These are phyloP conservation scores for Erythrolamprus reginae DNA, from an alignment of 2,113 vertebrate genomes.

Conservation along the genomic window DNA sequence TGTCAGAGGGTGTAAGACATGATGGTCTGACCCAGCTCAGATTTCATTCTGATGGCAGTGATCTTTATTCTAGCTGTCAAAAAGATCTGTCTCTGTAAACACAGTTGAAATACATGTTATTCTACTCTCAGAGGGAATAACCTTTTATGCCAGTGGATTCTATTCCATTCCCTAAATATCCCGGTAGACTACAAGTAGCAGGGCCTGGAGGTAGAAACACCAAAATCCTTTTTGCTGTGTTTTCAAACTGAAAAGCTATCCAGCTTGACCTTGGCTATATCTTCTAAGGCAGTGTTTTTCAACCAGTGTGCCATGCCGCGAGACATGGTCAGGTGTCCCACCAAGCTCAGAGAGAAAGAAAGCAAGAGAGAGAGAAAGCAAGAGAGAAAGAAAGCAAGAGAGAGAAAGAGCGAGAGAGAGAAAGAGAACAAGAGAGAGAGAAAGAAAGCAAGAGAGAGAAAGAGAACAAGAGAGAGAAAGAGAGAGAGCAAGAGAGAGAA, in stretches of 20 bases:
- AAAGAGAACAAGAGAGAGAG: too few species aligned
- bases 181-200: neutral
- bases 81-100: neutral
- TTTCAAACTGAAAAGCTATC: neutral
- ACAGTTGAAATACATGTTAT: neutral
- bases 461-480: too few species aligned
- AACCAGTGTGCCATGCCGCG: too few species aligned
- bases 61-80: neutral
- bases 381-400: too few species aligned
- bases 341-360: too few species aligned
- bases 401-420: too few species aligned
- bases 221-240: neutral
- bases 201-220: neutral
- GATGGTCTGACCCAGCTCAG: neutral
- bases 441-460: too few species aligned
- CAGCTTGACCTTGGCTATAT: neutral
- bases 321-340: too few species aligned
- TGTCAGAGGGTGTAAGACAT: neutral
- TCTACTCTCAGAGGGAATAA: neutral
- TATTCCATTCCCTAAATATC: neutral
- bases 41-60: neutral
- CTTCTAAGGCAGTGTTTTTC: too few species aligned
- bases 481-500: too few species aligned
- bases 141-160: neutral
- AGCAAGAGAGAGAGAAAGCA: too few species aligned